Percentiles rank a stretch among this genome's conserved stretches.
phyloP scores from a whole-genome alignment of 1,140 invertebrate genomes.

The Habropoda laboriosa region DNA sequence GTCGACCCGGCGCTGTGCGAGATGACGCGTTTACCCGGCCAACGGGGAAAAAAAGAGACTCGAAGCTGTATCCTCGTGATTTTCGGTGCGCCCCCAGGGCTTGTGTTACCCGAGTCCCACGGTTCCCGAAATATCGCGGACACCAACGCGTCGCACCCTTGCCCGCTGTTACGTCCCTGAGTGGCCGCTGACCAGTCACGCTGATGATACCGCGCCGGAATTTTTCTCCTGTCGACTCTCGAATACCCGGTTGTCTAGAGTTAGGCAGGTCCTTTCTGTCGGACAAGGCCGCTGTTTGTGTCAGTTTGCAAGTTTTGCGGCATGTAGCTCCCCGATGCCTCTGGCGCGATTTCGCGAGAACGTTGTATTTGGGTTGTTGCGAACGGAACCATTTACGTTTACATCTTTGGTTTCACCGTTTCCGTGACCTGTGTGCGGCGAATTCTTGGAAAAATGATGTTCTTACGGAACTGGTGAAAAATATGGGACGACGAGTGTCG shows the following conservation, averaged over 20 bases:
- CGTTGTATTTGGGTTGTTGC: neutral
- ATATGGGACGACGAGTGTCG: too few species aligned
- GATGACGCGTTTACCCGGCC: conserved; percentile 48
- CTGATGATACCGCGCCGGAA: neutral
- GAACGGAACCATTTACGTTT: too few species aligned
- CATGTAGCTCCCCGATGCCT: neutral
- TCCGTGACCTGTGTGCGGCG: too few species aligned
- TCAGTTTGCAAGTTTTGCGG: neutral
- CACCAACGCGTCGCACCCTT: too few species aligned
- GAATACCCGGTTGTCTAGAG: neutral
- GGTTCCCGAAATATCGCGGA: conserved; percentile 37
- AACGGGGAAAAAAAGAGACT: conserved; percentile 49
- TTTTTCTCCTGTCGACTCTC: neutral
- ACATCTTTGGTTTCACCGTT: too few species aligned
- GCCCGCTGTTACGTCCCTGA: neutral
- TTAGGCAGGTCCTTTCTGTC: neutral
- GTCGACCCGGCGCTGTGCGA: conserved; percentile 41
- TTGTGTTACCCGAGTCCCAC: conserved; percentile 59
- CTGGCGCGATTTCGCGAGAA: neutral
- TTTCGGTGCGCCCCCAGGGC: conserved; percentile 35
- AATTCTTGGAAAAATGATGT: too few species aligned
- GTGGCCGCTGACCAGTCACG: neutral
- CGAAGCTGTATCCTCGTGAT: conserved; percentile 35
- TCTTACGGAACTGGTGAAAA: too few species aligned
- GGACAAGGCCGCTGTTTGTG: neutral